A percentile compares a stretch with the other conserved stretches of the same genome.
phyloP scores from a whole-genome alignment of 2,797 vertebrate genomes.

The Chelon auratus region DNA sequence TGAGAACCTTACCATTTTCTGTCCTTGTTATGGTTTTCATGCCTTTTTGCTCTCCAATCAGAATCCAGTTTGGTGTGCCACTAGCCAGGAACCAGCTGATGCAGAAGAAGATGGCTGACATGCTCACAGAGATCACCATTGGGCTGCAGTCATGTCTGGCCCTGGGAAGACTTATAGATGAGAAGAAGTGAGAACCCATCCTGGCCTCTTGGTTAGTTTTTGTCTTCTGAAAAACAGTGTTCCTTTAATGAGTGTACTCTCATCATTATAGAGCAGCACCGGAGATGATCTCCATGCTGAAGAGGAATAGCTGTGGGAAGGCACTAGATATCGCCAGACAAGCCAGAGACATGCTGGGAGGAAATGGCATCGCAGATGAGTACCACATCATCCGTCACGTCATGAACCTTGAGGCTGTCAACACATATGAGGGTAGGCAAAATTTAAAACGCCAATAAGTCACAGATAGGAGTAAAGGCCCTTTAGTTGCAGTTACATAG shows the following conservation, averaged over 20 bases:
- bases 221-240: neutral
- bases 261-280: constrained; percentile 78
- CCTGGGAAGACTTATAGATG: constrained; percentile 89
- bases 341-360: constrained; percentile 92
- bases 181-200: constrained; percentile 84
- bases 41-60: constrained; percentile 50
- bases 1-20: neutral
- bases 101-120: constrained; percentile 94
- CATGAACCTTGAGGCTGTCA: constrained; percentile 93
- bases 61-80: constrained; percentile 90
- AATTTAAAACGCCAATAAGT: too few relatives aligned
- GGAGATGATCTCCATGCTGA: constrained; percentile 90
- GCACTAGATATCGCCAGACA: constrained; percentile 89
- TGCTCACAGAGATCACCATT: constrained; percentile 91
- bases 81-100: constrained; percentile 92
- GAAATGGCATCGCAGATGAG: constrained; percentile 91
- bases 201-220: neutral
- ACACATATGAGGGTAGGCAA: constrained; percentile 91
- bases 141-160: constrained; percentile 90
- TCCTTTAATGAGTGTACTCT: neutral
- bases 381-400: constrained; percentile 92
- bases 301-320: constrained; percentile 91
- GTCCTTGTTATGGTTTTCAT: constrained; percentile 1
- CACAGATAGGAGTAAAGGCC: too few relatives aligned
- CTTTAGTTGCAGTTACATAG: neutral